Percentiles rank a stretch among this genome's conserved stretches.
These are phyloP conservation scores for Turnix velox DNA, from an alignment of 2,113 vertebrate species.

Conservation along the genomic window DNA sequence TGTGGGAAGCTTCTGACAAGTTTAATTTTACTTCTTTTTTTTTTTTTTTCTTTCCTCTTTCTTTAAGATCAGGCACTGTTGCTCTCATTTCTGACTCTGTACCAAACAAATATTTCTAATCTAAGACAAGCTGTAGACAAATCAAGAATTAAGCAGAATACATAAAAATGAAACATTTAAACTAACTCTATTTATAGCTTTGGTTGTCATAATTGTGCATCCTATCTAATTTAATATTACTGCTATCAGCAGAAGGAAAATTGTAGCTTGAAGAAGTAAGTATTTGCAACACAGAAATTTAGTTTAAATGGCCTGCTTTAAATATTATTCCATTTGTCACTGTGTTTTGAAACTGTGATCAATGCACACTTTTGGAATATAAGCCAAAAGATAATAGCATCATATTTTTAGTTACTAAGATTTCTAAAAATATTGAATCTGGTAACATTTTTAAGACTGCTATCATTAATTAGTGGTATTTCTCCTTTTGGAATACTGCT, in stretches of 20 bases:
- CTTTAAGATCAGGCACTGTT: neutral
- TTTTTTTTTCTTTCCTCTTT: neutral
- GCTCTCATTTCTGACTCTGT: neutral
- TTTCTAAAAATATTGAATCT: neutral
- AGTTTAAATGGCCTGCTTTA: neutral
- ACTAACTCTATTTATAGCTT: neutral
- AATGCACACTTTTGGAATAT: neutral
- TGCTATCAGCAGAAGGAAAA: neutral
- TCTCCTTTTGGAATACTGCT: neutral
- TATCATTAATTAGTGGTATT: neutral
- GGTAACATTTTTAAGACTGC: neutral
- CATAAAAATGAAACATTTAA: neutral
- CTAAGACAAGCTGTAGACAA: neutral
- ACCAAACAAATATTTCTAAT: neutral
- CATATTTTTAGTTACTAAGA: neutral
- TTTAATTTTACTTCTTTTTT: neutral
- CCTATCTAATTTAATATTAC: neutral
- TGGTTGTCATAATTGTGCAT: neutral
- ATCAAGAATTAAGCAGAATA: neutral
- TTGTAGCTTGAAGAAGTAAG: neutral
- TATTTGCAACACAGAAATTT: neutral
- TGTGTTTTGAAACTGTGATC: neutral
- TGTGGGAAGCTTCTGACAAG: constrained; percentile 7
- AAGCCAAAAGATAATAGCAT: neutral
- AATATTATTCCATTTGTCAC: neutral